Conservation (phyloP, 2,888 invertebrate species). For the Drosophila helvetica region DNA sequence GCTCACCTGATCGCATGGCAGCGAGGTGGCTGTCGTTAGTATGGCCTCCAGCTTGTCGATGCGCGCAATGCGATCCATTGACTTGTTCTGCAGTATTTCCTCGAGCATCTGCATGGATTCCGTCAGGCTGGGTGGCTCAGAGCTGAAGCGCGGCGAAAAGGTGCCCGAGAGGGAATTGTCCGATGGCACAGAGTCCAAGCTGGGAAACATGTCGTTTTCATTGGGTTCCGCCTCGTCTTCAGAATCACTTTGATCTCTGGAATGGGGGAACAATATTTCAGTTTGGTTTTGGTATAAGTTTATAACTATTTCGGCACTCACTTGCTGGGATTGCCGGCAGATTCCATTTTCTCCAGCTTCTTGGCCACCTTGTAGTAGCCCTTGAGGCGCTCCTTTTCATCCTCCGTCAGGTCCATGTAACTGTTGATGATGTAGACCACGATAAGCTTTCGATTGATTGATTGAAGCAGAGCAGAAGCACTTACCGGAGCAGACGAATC, state of each 20-base stretch:
- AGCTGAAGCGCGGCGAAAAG: conserved; percentile 89
- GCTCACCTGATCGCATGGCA: conserved; percentile 86
- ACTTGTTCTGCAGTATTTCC: conserved; percentile 91
- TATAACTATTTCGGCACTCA: conserved; percentile 61
- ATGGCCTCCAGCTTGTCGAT: conserved; percentile 95
- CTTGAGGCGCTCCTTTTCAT: conserved; percentile 95
- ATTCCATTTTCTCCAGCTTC: conserved; percentile 95
- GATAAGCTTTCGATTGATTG: not conserved
- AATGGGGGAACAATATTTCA: not conserved
- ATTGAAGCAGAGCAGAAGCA: not conserved
- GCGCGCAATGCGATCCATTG: conserved; percentile 93
- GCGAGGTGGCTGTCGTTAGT: conserved; percentile 90
- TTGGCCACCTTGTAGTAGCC: conserved; percentile 96
- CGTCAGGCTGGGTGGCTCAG: conserved; percentile 92
- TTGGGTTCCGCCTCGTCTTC: conserved; percentile 89
- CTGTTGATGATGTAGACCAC: conserved; percentile 82
- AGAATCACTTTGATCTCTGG: conserved; percentile 89
- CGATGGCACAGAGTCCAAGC: conserved; percentile 91
- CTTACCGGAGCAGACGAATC: conserved; percentile 90
- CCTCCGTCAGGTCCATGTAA: conserved; percentile 95
- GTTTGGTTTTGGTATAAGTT: too few species aligned
- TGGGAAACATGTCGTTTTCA: conserved; percentile 89
- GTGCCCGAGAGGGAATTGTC: conserved; percentile 88
- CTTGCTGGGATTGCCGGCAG: conserved; percentile 88
- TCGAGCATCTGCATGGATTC: conserved; percentile 96